A percentile compares a stretch with the other conserved stretches of the same genome.
Evolutionary conservation across 2,113 vertebrate genomes (phyloP).

Genomic region (Oreocharis arfaki): DNA sequence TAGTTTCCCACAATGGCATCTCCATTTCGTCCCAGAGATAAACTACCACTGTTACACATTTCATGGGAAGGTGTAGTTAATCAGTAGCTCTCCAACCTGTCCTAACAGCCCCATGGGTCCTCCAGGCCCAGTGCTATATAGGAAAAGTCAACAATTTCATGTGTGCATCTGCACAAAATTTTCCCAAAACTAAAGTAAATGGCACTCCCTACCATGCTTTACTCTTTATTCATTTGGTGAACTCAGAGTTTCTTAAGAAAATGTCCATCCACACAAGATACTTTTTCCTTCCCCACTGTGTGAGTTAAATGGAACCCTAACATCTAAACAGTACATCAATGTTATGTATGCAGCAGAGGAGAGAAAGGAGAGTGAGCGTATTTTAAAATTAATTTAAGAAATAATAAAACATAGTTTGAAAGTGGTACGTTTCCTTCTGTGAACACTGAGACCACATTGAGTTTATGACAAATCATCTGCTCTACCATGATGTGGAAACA

Average conservation of each 20-base stretch:
- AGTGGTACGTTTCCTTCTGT: background rate
- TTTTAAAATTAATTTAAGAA: background rate
- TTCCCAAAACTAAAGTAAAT: background rate
- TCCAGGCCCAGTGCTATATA: background rate
- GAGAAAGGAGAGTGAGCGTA: background rate
- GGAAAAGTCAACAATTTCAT: background rate
- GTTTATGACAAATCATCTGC: background rate
- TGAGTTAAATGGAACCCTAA: background rate
- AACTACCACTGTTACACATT: background rate
- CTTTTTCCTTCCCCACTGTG: background rate
- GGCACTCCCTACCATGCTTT: background rate
- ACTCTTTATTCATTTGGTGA: background rate
- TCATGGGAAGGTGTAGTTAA: background rate
- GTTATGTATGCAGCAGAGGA: background rate
- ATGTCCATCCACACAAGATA: background rate
- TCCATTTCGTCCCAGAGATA: constrained; percentile 1
- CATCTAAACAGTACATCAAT: background rate
- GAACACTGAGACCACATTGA: background rate
- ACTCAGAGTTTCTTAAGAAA: background rate
- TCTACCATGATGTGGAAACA: background rate
- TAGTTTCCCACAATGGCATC: background rate
- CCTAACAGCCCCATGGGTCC: background rate
- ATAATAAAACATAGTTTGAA: background rate
- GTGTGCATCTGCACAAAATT: background rate
- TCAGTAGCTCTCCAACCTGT: background rate